Percentiles rank a stretch among this genome's conserved stretches.
phyloP scores from a whole-genome alignment of 2,888 invertebrate genomes.

The Pinctada fucata region DNA sequence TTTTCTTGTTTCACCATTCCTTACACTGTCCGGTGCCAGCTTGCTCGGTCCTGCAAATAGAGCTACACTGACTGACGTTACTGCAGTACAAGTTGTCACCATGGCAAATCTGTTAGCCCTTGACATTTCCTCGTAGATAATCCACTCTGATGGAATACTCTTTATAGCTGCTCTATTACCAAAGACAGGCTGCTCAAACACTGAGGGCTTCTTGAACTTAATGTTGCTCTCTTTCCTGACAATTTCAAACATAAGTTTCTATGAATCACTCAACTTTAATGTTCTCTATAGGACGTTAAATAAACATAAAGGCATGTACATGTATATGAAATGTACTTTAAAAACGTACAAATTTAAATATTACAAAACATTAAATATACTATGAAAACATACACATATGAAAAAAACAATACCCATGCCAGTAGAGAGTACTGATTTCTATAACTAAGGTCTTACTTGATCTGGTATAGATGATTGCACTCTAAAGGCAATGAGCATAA shows the following conservation, averaged over 20 bases:
- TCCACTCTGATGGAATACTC: slow-evolving; percentile 86
- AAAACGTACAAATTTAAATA: neutral
- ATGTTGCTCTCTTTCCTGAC: slow-evolving; percentile 82
- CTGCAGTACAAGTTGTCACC: slow-evolving; percentile 87
- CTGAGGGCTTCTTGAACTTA: slow-evolving; percentile 82
- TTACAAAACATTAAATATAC: too few species aligned
- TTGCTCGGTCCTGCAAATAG: slow-evolving; percentile 86
- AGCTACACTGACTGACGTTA: slow-evolving; percentile 89
- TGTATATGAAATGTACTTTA: neutral
- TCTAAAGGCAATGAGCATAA: too few species aligned
- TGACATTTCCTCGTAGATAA: slow-evolving; percentile 91
- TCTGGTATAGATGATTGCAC: too few species aligned
- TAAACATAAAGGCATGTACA: neutral
- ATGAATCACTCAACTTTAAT: neutral
- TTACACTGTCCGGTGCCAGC: slow-evolving; percentile 78
- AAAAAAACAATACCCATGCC: too few species aligned
- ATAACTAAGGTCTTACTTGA: too few species aligned
- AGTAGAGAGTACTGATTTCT: too few species aligned
- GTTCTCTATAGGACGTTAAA: too few species aligned
- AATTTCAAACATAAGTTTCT: slow-evolving; percentile 57
- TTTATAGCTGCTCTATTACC: slow-evolving; percentile 62
- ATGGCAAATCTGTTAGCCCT: slow-evolving; percentile 82
- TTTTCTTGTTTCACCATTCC: slow-evolving; percentile 58
- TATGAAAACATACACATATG: too few species aligned
- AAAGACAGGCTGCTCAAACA: slow-evolving; percentile 76